Evolutionary conservation across 2,888 invertebrate species (phyloP).

Genomic region (Callinectes sapidus): DNA sequence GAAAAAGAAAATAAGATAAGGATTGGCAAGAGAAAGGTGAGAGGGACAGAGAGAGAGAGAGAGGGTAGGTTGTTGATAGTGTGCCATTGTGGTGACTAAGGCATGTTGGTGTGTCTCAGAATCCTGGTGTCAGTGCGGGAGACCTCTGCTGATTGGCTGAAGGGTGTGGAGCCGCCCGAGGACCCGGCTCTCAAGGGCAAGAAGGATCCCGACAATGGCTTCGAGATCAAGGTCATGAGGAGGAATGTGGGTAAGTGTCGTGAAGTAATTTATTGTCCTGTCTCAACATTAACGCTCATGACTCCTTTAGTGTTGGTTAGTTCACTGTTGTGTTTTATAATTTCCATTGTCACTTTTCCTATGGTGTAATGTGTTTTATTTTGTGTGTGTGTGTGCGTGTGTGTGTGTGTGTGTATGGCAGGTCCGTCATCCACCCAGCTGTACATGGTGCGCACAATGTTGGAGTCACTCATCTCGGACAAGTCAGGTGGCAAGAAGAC

Average conservation of each 20-base stretch:
- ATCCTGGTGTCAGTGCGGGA: slow-evolving; percentile 97
- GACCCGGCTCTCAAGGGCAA: slow-evolving; percentile 95
- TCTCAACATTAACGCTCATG: neutral
- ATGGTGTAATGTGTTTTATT: neutral
- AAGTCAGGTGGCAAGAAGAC: slow-evolving; percentile 97
- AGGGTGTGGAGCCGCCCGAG: slow-evolving; percentile 91
- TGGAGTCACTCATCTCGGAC: slow-evolving; percentile 97
- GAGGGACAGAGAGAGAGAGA: neutral
- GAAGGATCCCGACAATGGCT: slow-evolving; percentile 94
- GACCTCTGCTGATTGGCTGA: slow-evolving; percentile 97
- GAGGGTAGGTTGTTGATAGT: neutral
- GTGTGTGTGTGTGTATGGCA: slow-evolving; percentile 74
- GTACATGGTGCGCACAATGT: slow-evolving; percentile 99
- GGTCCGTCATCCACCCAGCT: slow-evolving; percentile 94
- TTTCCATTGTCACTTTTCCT: neutral
- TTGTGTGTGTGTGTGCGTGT: slow-evolving; percentile 81
- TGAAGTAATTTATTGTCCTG: slow-evolving; percentile 24
- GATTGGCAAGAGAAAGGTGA: neutral
- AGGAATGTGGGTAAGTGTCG: slow-evolving; percentile 88
- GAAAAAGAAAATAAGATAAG: no score
- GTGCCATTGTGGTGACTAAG: neutral
- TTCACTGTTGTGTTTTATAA: neutral
- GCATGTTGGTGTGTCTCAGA: slow-evolving; percentile 78
- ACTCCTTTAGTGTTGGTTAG: neutral
- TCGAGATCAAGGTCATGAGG: slow-evolving; percentile 92